phyloP scores from a whole-genome alignment of 2,888 invertebrate genomes.

The Philereme transversata region DNA sequence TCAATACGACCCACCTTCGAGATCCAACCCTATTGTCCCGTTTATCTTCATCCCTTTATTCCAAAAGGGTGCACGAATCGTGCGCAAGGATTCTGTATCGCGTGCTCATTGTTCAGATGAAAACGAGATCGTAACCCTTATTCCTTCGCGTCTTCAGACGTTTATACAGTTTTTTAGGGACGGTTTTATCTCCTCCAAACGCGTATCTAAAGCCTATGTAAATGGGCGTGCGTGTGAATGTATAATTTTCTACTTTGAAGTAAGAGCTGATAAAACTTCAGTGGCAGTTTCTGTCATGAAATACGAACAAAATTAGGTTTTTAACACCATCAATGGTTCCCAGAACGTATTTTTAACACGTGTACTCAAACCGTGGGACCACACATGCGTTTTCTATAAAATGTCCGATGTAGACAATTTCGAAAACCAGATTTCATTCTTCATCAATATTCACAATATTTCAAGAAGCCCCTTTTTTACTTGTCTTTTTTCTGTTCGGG shows the following conservation, averaged over 20 bases:
- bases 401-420: conserved; percentile 60
- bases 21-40: conserved; percentile 58
- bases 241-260: conserved; percentile 33
- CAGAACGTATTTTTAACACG: conserved; percentile 62
- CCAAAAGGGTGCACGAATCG: conserved; percentile 76
- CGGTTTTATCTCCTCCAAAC: conserved; percentile 33
- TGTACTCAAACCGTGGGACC: conserved; percentile 75
- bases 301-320: conserved; percentile 57
- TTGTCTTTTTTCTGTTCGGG: conserved; percentile 61
- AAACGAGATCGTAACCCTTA: conserved; percentile 64
- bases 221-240: conserved; percentile 31
- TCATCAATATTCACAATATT: conserved; percentile 84
- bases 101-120: conserved; percentile 73
- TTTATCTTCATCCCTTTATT: conserved; percentile 76
- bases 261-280: conserved; percentile 26
- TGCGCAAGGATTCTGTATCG: conserved; percentile 77
- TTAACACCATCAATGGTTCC: conserved; percentile 48
- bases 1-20: conserved; percentile 69
- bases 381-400: conserved; percentile 66
- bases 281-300: conserved; percentile 28
- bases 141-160: conserved; percentile 43
- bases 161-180: conserved; percentile 48
- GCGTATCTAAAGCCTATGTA: conserved; percentile 40
- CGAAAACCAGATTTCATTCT: conserved; percentile 80
- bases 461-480: conserved; percentile 79